Evolutionary conservation across 2,113 vertebrate genomes (phyloP), one percentile per base, ranked within the genome.

Genomic region (Pterocles orientalis): DNA sequence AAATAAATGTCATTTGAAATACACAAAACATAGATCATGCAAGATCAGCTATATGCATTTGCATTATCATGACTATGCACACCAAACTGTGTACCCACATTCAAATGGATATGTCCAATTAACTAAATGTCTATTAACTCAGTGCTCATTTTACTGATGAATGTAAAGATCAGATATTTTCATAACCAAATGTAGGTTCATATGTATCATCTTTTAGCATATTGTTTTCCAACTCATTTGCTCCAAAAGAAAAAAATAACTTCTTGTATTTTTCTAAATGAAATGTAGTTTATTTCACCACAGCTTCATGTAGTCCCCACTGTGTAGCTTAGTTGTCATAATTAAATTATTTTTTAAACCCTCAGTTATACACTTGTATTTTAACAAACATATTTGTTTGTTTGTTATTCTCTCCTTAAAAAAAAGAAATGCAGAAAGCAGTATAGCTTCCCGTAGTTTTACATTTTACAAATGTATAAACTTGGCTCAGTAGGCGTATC

Each of bases 401-500:
- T 20, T 2, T 57, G 9, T 31, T 47, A 39, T 57, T 75, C 28
- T 69, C 6, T 80, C 56, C 23, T 75, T 69, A 31, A 45, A 70
- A 31, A 45, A 70, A 75, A 56, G 2, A 12, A 70, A 64, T 3
- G 0, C 6, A 23, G 33, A 69, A 48, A 69, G 19, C 8, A 21
- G 24, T 47, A 31, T 36, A 51, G 6, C 16, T 71, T 82, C 69
- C 58, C 34, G 12, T n/a, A 51, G 8, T 29, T 80, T 53, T 75
- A 20, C 12, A 39, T n/a, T 69, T 79, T 75, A 47, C 20, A 24
- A 34, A 10, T 64, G 17, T 29, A 45, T 26, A 69, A 57, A 54
- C 8, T 62, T 45, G 19, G 4, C 9, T 83, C 12, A 19, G 3
- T 17, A 72, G 4, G 5, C 2, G 0, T 36, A 60, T 28, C 14